Percentiles rank a stretch among this genome's conserved stretches.
Conservation (phyloP, 1,140 invertebrate species). For the Nasonia vitripennis region DNA sequence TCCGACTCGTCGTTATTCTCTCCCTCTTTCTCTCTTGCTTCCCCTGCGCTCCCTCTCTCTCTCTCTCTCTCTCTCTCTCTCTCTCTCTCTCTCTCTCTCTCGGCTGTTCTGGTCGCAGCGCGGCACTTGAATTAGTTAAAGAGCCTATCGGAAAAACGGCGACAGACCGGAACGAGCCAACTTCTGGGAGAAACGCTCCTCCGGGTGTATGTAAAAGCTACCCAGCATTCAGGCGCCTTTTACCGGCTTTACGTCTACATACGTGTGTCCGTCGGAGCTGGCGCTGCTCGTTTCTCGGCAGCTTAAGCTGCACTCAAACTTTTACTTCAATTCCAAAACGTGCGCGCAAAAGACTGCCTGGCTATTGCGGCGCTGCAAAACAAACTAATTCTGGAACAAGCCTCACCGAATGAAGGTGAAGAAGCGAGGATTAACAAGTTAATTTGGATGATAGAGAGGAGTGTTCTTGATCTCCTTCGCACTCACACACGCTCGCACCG, state of each 20-base stretch:
- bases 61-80: not conserved
- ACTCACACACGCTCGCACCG: not conserved
- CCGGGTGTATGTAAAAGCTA: constrained; percentile 56
- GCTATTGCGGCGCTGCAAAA: not conserved
- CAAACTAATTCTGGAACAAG: constrained; percentile 37
- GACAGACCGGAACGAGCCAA: constrained; percentile 62
- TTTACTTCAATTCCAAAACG: constrained; percentile 35
- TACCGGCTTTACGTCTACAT: constrained; percentile 26
- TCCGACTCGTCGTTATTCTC: constrained; percentile 13
- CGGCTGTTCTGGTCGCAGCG: not conserved
- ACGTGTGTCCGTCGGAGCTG: not conserved
- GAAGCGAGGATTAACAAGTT: not conserved
- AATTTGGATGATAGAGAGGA: not conserved
- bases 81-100: not conserved
- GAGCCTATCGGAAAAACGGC: constrained; percentile 62
- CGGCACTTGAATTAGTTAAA: constrained; percentile 64
- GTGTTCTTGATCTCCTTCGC: too few species aligned
- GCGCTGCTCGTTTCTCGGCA: constrained; percentile 2
- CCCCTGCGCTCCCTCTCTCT: too few species aligned
- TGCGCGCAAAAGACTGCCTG: not conserved
- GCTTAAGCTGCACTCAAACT: constrained; percentile 39
- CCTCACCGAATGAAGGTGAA: not conserved
- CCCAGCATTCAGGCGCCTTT: constrained; percentile 52
- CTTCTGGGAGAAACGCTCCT: constrained; percentile 60
- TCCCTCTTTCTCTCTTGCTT: not conserved